Base-by-base conservation (phyloP, 2,888 invertebrate species). In the Cabera pusaria region DNA sequence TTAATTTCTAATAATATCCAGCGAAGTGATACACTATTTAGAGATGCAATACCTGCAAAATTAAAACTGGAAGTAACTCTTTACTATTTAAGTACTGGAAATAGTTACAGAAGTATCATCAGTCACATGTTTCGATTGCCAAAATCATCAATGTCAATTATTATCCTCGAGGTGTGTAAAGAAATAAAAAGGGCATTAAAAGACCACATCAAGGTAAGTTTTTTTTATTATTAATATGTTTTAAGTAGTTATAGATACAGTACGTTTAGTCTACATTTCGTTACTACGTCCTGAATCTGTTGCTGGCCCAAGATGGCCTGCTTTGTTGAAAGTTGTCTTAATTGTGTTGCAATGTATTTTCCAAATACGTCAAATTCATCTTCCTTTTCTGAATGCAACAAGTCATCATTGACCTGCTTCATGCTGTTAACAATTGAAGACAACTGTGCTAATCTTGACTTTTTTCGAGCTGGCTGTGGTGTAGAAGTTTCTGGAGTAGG, bases 161-260 rank as follows among this genome's bases (percentile, higher is more conserved):
- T 52, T 42, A 52, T 55, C 38, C 26, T 41, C 31, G 55, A 55
- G 50, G 50, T 52, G 37, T 55, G 51, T 42, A 46, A 49, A 44
- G 49, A 45, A 32, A 52, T 52, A 37, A 50, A 55, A 42, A 44
- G 45, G 44, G 27, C 44, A 49, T 42, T 50, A 18, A 22, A 40
- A 25, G 39, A 40, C 25, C 39, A 44, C 29, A 28, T 46, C 17
- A 25, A 46, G 31, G 44, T 50, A 36, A 45, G 48, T 48, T 41
- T 19, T 32, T 32, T 38, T 39, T 34, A 14, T 39, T 33, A 43
- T 43, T 33, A 32, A 32, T 21, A 31, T n/a, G n/a, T n/a, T n/a
- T n/a, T n/a, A n/a, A n/a, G n/a, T n/a, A n/a, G n/a, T n/a, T n/a
- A n/a, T n/a, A n/a, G n/a, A n/a, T n/a, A n/a, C n/a, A n/a, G n/a